These are phyloP conservation scores for Corythornis leucogaster DNA, from an alignment of 2,797 vertebrate genomes.

Conservation along the genomic window DNA sequence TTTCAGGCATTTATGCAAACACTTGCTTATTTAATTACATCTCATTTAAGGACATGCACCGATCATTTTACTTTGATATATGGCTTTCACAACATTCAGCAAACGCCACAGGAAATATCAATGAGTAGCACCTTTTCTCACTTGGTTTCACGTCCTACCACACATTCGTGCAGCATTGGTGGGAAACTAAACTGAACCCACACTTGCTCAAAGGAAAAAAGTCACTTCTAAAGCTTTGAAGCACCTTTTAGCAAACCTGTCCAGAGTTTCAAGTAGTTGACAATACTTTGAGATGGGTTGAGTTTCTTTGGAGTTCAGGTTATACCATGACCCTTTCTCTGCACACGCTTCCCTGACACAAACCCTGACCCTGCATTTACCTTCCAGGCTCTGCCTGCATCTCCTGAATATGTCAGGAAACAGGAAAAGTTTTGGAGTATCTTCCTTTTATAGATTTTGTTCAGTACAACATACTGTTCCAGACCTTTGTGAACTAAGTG, in stretches of 20 bases:
- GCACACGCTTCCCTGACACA: neutral
- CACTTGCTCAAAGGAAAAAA: conserved; percentile 8
- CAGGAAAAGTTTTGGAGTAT: conserved; percentile 24
- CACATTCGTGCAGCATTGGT: neutral
- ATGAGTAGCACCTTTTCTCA: conserved; percentile 6
- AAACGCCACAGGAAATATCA: conserved; percentile 7
- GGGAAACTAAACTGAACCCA: conserved; percentile 20
- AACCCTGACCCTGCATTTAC: neutral
- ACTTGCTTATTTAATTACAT: conserved; percentile 16
- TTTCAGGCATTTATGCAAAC: conserved; percentile 46
- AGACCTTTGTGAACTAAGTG: neutral
- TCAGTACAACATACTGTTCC: neutral
- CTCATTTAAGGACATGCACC: neutral
- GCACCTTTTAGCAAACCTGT: conserved; percentile 22
- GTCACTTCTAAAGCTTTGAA: neutral
- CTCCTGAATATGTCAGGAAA: neutral
- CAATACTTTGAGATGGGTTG: neutral
- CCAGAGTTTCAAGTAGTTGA: conserved; percentile 48
- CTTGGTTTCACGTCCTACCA: neutral
- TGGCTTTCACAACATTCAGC: conserved; percentile 10
- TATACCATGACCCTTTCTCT: neutral
- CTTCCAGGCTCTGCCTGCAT: neutral
- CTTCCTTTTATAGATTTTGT: neutral
- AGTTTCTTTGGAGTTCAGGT: conserved; percentile 1
- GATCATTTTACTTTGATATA: neutral